Conservation (phyloP, 1,140 invertebrate species). For the Trichonephila inaurata region DNA sequence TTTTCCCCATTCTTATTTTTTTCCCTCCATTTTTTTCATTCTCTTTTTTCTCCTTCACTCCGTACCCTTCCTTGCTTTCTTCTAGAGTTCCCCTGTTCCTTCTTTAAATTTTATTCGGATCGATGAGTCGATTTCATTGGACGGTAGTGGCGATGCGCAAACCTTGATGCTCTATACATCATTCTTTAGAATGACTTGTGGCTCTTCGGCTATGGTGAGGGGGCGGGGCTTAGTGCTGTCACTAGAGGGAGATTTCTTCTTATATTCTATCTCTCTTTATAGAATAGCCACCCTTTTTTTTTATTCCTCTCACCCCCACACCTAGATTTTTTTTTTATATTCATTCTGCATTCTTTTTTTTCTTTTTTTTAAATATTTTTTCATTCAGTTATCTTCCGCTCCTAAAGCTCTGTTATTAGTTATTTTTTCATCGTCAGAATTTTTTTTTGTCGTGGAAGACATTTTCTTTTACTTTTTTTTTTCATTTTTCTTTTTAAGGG, state of each 20-base stretch:
- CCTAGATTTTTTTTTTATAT: not conserved
- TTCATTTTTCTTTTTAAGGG: not conserved
- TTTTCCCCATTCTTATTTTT: not conserved
- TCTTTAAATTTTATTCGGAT: conserved; percentile 74
- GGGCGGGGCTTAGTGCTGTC: conserved; percentile 54
- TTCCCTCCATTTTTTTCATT: not conserved
- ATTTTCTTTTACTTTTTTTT: conserved; percentile 18
- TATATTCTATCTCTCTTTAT: conserved; percentile 60
- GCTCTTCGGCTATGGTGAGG: conserved; percentile 52
- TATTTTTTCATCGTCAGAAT: conserved; percentile 30
- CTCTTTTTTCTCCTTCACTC: not conserved
- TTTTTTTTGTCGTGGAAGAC: not conserved
- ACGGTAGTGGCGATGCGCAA: conserved; percentile 56
- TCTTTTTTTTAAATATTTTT: not conserved
- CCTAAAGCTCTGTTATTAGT: conserved; percentile 34
- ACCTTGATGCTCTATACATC: conserved; percentile 68
- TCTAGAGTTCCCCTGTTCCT: conserved; percentile 40
- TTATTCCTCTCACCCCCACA: conserved; percentile 35
- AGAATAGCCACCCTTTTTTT: conserved; percentile 69
- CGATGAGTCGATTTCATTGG: conserved; percentile 70
- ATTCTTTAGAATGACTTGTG: conserved; percentile 72
- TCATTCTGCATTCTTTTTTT: conserved; percentile 1
- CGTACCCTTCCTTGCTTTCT: conserved; percentile 32
- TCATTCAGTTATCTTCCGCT: conserved; percentile 38
- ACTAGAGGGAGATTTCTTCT: conserved; percentile 74